Evolutionary conservation across 2,797 vertebrate species (phyloP), one percentile per base, ranked within the genome.

Genomic region (Eupleurogrammus muticus): DNA sequence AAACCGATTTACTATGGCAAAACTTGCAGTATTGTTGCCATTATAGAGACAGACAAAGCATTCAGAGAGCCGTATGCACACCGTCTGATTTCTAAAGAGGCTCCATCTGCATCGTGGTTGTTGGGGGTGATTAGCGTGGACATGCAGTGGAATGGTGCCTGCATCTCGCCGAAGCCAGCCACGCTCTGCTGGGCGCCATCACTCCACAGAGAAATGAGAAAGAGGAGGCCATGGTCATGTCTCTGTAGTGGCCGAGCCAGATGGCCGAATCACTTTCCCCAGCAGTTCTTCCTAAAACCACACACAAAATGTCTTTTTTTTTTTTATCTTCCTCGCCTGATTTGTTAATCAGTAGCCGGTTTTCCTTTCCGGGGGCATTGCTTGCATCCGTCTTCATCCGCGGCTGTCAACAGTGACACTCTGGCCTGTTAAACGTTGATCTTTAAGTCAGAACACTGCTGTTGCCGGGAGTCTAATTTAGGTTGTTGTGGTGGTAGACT

Each of bases 81-180:
- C 75, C 69, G 50, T 90, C 79, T 89, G 88, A 88, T 88, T 84
- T 79, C 77, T 81, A 87, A 89, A 81, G 75, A 72, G 80, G 79
- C 88, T 88, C 89, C 91, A 88, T 93, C 90, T 93, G 92, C 78
- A 74, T 63, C 0, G 35, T 36, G 78, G 76, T 90, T 88, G 88
- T 88, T 83, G 72, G 75, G 84, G 84, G 80, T 85, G 88, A 89
- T 93, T 92, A 90, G 89, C 82, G 72, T 9, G 75, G 83, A 71
- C 80, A 74, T 83, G 86, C 52, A 34, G 73, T 64, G 75, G 83
- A 88, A 87, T 80, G 81, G 81, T 49, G 80, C 75, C 79, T 81
- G 69, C 42, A 67, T 85, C 60, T 76, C 82, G 74, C 66, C 11
- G 55, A 70, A 84, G 76, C 72, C 81, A 73, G 79, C 74, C 36